Percentiles rank a stretch among this genome's conserved stretches.
phyloP scores from a whole-genome alignment of 2,888 invertebrate genomes.

The Agriopis marginaria region DNA sequence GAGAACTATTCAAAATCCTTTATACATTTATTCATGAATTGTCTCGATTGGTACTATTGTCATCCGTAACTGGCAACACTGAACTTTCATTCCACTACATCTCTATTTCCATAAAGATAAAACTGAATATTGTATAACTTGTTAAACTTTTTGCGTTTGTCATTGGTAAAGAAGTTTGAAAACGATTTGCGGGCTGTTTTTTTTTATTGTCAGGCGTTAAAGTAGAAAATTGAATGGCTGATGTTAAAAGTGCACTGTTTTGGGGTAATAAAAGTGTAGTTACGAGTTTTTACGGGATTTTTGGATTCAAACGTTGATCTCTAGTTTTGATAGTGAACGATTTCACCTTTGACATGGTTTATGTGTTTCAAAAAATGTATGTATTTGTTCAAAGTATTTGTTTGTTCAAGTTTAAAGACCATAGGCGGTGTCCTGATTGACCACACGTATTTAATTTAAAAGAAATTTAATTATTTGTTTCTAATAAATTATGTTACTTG shows the following conservation, averaged over 20 bases:
- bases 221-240: constrained; percentile 34
- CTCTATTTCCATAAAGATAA: constrained; percentile 24
- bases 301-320: constrained; percentile 41
- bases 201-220: constrained; percentile 37
- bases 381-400: too few species aligned
- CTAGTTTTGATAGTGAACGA: constrained; percentile 19
- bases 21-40: constrained; percentile 53
- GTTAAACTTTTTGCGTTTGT: constrained; percentile 21
- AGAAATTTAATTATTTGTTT: too few species aligned
- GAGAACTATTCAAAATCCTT: constrained; percentile 48
- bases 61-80: constrained; percentile 39
- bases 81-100: constrained; percentile 18
- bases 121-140: constrained; percentile 23
- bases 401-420: too few species aligned
- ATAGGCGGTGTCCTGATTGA: too few species aligned
- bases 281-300: constrained; percentile 45
- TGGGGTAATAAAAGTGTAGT: constrained; percentile 43
- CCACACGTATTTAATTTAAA: too few species aligned
- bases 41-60: constrained; percentile 51
- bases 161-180: constrained; percentile 39
- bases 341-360: constrained; percentile 21
- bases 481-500: too few species aligned
- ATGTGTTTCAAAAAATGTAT: background rate
- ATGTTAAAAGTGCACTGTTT: constrained; percentile 16
- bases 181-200: constrained; percentile 36